Conservation (phyloP, 2,888 invertebrate genomes). For the Apomyelois bistriatella region DNA sequence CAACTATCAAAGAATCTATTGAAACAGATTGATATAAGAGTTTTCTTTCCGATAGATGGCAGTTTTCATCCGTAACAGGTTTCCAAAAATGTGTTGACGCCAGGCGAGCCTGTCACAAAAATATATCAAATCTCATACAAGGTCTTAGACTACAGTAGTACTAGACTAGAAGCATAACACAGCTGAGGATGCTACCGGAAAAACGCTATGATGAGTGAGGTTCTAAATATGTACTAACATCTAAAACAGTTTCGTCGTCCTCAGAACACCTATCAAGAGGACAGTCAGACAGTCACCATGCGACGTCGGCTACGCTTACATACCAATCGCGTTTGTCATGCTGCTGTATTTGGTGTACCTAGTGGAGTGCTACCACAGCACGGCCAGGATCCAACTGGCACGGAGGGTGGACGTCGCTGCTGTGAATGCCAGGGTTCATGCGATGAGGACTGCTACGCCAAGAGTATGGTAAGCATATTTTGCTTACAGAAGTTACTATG, state of each 20-base stretch:
- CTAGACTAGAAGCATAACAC: no score
- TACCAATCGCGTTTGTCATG: conserved; percentile 88
- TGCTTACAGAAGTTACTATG: no score
- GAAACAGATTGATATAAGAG: no score
- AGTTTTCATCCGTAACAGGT: no score
- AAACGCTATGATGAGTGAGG: no score
- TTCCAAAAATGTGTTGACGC: no score
- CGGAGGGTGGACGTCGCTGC: conserved; percentile 82
- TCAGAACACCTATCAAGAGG: conserved; percentile 81
- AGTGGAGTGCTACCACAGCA: conserved; percentile 91
- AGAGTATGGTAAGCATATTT: conserved; percentile 84
- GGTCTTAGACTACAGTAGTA: no score
- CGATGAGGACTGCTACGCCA: conserved; percentile 85
- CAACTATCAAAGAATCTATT: no score
- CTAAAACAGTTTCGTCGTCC: conserved; percentile 49
- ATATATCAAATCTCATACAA: no score
- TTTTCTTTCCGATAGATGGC: no score
- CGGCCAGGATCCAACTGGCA: conserved; percentile 84
- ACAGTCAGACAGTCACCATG: conserved; percentile 86
- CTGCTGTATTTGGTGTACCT: conserved; percentile 90
- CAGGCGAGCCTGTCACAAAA: no score
- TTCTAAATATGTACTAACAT: conserved; percentile 18
- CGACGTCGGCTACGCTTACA: conserved; percentile 90
- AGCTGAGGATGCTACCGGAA: no score
- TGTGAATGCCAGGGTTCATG: conserved; percentile 82